Evolutionary conservation across 2,888 invertebrate genomes (phyloP), one percentile per base, ranked within the genome.

Genomic region (Orthosia gothica): DNA sequence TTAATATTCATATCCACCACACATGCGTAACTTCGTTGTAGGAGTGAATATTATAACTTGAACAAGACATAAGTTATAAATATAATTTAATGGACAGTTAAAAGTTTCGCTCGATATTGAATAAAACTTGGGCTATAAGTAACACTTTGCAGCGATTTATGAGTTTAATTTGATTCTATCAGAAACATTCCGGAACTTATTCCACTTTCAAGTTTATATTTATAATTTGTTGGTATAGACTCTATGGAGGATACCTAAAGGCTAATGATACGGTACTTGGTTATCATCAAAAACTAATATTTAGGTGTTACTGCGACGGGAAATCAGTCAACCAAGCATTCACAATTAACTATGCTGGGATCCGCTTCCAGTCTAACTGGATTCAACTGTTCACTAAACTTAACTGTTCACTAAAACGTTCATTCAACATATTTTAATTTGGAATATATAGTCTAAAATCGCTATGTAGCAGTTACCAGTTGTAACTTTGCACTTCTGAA

Each of bases 21-120:
- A 40, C 40, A 32, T 32, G 9, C 7, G 40, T 7, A 9, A 9
- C 40, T 40, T 40, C 40, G 9, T 40, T 40, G 1, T 40, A 40
- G 40, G 40, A 40, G 40, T 40, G 9, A 40, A 40, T 52, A 32
- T 20, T 20, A 26, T 47, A 65, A 61, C 47, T 69, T 20, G 65
- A 59, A 58, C 49, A 63, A 71, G 55, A 67, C 64, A 64, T 57
- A 40, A 55, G 55, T 47, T 64, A 59, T 57, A 82, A 66, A 70
- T 73, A 76, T 69, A 55, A 49, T 71, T 68, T 77, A 77, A 77
- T 74, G 63, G 63, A 55, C 79, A 64, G 69, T 78, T 77, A 52
- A 70, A 67, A 67, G 49, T 81, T 62, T 13, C 12, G 18, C 55
- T 40, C 66, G 63, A 78, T 82, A 81, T 74, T 70, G 66, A 81